phyloP scores from a whole-genome alignment of 64 coral and sea anemone genomes.

The Montipora capricornis region DNA sequence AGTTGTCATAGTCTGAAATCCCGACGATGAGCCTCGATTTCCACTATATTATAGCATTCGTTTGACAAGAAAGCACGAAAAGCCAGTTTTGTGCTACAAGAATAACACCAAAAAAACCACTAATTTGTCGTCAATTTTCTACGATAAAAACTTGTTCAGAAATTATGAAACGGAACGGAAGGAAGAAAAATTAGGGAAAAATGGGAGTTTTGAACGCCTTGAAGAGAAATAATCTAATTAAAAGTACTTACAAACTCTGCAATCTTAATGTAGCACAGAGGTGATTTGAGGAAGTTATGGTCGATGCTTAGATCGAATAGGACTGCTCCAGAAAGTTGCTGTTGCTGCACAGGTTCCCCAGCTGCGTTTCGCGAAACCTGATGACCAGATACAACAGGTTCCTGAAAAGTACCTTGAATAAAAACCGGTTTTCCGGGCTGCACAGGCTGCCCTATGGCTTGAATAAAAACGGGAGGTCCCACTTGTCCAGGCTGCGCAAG shows the following conservation, averaged over 20 bases:
- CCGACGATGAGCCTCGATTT: too few relatives aligned
- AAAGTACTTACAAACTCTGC: slow-evolving; percentile 32
- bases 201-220: too few relatives aligned
- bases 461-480: not conserved
- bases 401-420: not conserved
- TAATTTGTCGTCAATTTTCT: too few relatives aligned
- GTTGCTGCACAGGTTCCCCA: not conserved
- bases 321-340: not conserved
- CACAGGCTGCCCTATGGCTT: not conserved
- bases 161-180: too few relatives aligned
- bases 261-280: slow-evolving; percentile 17
- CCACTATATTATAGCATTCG: too few relatives aligned
- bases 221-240: too few relatives aligned
- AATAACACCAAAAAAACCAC: too few relatives aligned
- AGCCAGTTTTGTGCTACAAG: too few relatives aligned
- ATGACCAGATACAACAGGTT: not conserved
- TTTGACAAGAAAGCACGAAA: too few relatives aligned
- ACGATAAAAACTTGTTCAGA: too few relatives aligned
- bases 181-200: too few relatives aligned
- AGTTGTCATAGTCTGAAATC: too few relatives aligned
- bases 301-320: slow-evolving; percentile 1
- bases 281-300: not conserved
- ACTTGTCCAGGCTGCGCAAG: not conserved
- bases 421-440: not conserved
- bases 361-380: not conserved